phyloP scores from a whole-genome alignment of 64 coral and sea anemone species.

The Montipora sp. region DNA sequence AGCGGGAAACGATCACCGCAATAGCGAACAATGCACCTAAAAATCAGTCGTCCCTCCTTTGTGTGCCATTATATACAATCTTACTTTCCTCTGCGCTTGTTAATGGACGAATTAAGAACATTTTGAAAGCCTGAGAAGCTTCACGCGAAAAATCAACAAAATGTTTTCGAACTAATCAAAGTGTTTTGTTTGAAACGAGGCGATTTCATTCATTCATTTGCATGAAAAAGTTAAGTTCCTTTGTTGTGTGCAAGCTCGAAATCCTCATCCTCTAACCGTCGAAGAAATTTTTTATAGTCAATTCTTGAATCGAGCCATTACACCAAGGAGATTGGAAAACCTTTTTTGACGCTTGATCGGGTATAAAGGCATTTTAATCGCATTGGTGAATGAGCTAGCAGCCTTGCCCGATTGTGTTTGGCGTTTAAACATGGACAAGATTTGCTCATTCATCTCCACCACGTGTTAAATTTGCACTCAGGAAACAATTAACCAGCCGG shows the following conservation, averaged over 20 bases:
- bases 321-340: neutral
- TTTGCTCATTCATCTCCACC: slow-evolving; percentile 51
- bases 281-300: neutral
- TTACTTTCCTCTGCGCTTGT: neutral
- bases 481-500: slow-evolving; percentile 33
- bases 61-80: neutral
- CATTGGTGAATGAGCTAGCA: neutral
- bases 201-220: slow-evolving; percentile 99
- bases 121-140: neutral
- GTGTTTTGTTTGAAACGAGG: slow-evolving; percentile 95
- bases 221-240: slow-evolving; percentile 71
- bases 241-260: slow-evolving; percentile 53
- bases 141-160: slow-evolving; percentile 76
- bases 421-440: slow-evolving; percentile 1
- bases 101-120: neutral
- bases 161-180: slow-evolving; percentile 59
- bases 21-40: slow-evolving; percentile 1
- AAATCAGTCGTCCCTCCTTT: slow-evolving; percentile 17
- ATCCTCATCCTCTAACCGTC: neutral
- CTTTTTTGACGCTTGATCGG: neutral
- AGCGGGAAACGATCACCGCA: neutral
- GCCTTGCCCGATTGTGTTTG: too few species aligned
- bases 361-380: slow-evolving; percentile 13
- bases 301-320: slow-evolving; percentile 16
- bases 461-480: slow-evolving; percentile 74